These are phyloP conservation scores for Leiothrix lutea DNA, from an alignment of 2,113 vertebrate species.

Conservation along the genomic window DNA sequence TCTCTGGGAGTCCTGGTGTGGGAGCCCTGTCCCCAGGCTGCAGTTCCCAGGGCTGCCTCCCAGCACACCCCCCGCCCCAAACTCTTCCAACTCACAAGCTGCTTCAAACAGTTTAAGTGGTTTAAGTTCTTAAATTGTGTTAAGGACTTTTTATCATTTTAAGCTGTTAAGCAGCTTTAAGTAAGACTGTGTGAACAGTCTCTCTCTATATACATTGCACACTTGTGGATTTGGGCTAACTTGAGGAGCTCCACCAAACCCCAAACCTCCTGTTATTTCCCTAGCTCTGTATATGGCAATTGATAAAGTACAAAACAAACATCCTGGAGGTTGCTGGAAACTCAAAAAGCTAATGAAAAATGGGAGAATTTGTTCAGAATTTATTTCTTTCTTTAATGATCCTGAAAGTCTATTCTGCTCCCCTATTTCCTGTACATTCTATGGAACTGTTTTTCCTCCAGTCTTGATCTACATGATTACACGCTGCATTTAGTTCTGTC, in stretches of 20 bases:
- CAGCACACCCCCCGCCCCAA: background rate
- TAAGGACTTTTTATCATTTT: constrained; percentile 54
- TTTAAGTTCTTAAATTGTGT: constrained; percentile 57
- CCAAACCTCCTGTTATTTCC: background rate
- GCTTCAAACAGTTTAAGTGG: constrained; percentile 33
- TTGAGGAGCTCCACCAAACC: background rate
- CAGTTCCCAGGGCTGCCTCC: background rate
- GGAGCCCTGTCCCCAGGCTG: background rate
- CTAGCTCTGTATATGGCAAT: background rate
- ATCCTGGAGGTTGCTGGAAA: background rate
- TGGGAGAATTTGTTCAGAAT: background rate
- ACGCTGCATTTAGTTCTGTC: background rate
- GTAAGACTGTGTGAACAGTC: background rate
- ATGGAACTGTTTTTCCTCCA: background rate
- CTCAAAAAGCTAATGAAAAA: background rate
- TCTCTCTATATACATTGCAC: background rate
- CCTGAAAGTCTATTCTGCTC: background rate
- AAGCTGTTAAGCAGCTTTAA: constrained; percentile 65
- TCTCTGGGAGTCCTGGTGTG: fast-evolving
- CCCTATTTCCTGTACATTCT: background rate
- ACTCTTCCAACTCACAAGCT: background rate
- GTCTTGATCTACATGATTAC: background rate
- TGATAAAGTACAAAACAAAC: background rate
- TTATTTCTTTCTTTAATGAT: background rate
- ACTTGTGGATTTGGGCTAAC: background rate